phyloP scores from a whole-genome alignment of 2,797 vertebrate species.

The Carcharodon carcharias region DNA sequence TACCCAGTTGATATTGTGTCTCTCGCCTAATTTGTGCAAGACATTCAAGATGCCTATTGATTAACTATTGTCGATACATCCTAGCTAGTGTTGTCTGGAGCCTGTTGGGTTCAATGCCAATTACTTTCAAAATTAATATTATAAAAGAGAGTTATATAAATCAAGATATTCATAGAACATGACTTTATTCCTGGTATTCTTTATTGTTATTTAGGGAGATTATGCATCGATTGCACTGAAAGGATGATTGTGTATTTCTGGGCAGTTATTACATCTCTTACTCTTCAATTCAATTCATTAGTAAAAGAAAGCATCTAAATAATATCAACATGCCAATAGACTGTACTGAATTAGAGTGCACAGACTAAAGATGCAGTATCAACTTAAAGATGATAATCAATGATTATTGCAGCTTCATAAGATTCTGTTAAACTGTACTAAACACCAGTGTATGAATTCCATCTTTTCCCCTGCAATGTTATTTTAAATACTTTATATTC shows the following conservation, averaged over 20 bases:
- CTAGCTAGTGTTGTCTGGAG: not conserved
- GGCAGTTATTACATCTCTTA: not conserved
- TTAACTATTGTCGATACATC: not conserved
- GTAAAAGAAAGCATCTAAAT: not conserved
- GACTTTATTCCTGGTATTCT: not conserved
- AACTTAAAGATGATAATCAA: not conserved
- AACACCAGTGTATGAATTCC: not conserved
- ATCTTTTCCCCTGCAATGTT: not conserved
- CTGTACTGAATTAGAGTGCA: not conserved
- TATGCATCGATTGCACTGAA: not conserved
- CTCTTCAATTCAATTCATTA: not conserved
- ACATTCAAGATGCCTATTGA: constrained; percentile 13
- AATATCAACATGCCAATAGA: not conserved
- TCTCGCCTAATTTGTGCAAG: constrained; percentile 9
- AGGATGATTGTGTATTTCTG: not conserved
- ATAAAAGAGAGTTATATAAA: not conserved
- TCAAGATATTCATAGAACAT: not conserved
- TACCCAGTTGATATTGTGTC: constrained; percentile 30
- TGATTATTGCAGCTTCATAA: not conserved
- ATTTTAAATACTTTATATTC: not conserved
- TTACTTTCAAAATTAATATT: constrained; percentile 28
- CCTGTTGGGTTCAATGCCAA: not conserved
- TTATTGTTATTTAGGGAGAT: constrained; percentile 28
- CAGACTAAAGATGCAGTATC: not conserved
- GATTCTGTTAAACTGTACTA: not conserved